phyloP scores from a whole-genome alignment of 1,140 invertebrate genomes.

The Bactericera cockerelli region DNA sequence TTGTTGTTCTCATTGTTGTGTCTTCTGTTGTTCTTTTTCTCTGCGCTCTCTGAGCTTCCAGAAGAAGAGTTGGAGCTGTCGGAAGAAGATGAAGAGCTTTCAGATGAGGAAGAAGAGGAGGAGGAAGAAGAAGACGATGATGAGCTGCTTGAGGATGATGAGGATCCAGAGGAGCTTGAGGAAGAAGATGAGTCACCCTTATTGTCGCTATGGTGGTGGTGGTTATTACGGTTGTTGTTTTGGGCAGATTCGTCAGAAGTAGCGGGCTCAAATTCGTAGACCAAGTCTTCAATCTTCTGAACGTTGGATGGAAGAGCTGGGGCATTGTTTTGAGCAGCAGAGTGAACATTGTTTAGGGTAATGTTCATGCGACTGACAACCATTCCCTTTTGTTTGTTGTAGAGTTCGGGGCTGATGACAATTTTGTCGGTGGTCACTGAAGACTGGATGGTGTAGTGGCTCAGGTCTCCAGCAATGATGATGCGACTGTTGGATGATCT shows the following conservation, averaged over 20 bases:
- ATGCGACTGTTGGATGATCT: conserved; percentile 20
- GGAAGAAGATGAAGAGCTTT: conserved; percentile 14
- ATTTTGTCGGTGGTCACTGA: conserved; percentile 23
- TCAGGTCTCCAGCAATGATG: conserved; percentile 21
- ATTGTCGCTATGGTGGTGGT: conserved; percentile 6
- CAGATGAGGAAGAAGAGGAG: conserved; percentile 16
- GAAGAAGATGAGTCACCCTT: conserved; percentile 20
- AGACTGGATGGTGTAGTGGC: conserved; percentile 22
- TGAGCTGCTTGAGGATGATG: conserved; percentile 13
- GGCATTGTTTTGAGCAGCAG: conserved; percentile 15
- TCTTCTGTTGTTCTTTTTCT: conserved; percentile 12
- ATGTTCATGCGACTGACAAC: conserved; percentile 21
- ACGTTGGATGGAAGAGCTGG: conserved; percentile 19
- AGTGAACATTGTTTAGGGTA: conserved; percentile 19
- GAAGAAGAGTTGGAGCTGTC: neutral
- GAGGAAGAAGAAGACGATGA: conserved; percentile 15
- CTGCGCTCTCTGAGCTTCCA: conserved; percentile 16
- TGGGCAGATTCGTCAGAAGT: conserved; percentile 8
- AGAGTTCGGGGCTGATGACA: conserved; percentile 17
- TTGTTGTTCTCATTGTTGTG: neutral
- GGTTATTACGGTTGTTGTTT: conserved; percentile 10
- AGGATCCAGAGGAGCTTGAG: conserved; percentile 16
- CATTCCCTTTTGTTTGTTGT: conserved; percentile 20
- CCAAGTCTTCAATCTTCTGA: conserved; percentile 34
- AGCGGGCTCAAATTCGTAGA: conserved; percentile 33